Evolutionary conservation across 2,113 vertebrate species (phyloP), one percentile per base, ranked within the genome.

Genomic region (Castor canadensis): DNA sequence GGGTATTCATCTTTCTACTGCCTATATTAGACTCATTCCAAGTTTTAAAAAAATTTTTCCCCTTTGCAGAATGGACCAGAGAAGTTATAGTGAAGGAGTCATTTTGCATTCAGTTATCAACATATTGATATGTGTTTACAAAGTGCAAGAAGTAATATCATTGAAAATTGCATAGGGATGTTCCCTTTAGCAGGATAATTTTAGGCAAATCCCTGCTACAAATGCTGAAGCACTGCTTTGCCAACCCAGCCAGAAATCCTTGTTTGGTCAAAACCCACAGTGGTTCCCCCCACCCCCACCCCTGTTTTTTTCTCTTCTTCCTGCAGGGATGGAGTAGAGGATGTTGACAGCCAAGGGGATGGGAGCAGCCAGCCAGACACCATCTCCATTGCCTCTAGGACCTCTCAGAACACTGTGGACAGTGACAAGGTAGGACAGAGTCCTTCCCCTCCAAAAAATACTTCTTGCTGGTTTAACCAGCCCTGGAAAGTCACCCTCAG

Each of bases 281-380:
- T 49, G 88, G 40, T 94, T 95, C 95, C 91, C 94, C 89, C 93
- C 2, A 87, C 96, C 96, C 96, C 97, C 97, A 95, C 96, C 96
- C 97, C 92, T 89, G 54, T 96, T 93, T 92, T 92, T 91, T 89
- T 94, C 85, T 96, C 96, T 43, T 92, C 32, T 91, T 91, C 93
- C 97, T 94, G 49, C 98, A 99, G 99, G 98, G 99, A 99, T 87
- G 99, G 98, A 92, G 98, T 99, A 69, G 99, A 99, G 91, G 99
- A 99, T 47, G 98, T 97, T 86, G 99, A 99, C 98, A 99, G 99
- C 96, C 99, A 99, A 98, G 99, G 99, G 80, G 99, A 99, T 75
- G 99, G 99, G 95, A 99, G 99, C 98, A 99, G 99, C 98, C 99
- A 99, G 88, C 99, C 99, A n/a, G 99, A 99, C 91, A 99, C 99